Percentiles rank a stretch among this genome's conserved stretches.
Conservation (phyloP, 1,140 invertebrate species). For the Drosophila arizonae region DNA sequence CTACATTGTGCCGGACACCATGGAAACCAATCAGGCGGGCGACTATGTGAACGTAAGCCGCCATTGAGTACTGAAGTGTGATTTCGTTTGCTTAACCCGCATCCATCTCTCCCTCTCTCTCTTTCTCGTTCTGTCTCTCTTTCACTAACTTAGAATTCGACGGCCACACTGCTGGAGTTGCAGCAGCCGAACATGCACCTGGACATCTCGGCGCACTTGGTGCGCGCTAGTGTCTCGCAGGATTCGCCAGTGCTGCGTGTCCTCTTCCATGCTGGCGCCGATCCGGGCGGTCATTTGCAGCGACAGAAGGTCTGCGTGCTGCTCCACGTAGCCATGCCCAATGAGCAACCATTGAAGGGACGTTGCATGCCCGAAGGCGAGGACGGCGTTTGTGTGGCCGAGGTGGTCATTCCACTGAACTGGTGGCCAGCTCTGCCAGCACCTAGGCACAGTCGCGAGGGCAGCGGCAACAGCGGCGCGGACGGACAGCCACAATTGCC, state of each 20-base stretch:
- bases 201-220: slow-evolving; percentile 95
- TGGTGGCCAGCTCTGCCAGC: slow-evolving; percentile 93
- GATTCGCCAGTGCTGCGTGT: slow-evolving; percentile 94
- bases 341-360: slow-evolving; percentile 87
- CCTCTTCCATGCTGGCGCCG: slow-evolving; percentile 93
- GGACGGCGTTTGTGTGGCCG: slow-evolving; percentile 94
- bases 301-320: slow-evolving; percentile 88
- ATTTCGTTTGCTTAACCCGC: not conserved
- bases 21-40: slow-evolving; percentile 83
- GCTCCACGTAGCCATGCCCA: slow-evolving; percentile 87
- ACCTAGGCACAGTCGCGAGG: slow-evolving; percentile 82
- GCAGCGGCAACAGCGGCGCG: not conserved
- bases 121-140: not conserved
- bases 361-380: slow-evolving; percentile 94
- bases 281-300: slow-evolving; percentile 85
- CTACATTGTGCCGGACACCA: slow-evolving; percentile 92
- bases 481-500: slow-evolving; percentile 83
- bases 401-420: slow-evolving; percentile 89
- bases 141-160: slow-evolving; percentile 66
- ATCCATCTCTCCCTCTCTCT: too few relatives aligned
- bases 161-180: slow-evolving; percentile 84
- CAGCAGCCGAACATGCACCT: slow-evolving; percentile 89
- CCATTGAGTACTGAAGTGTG: not conserved
- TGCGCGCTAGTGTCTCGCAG: slow-evolving; percentile 90
- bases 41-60: slow-evolving; percentile 76